Conservation (phyloP, 1,140 invertebrate species). For the Andrena cerasifolii region DNA sequence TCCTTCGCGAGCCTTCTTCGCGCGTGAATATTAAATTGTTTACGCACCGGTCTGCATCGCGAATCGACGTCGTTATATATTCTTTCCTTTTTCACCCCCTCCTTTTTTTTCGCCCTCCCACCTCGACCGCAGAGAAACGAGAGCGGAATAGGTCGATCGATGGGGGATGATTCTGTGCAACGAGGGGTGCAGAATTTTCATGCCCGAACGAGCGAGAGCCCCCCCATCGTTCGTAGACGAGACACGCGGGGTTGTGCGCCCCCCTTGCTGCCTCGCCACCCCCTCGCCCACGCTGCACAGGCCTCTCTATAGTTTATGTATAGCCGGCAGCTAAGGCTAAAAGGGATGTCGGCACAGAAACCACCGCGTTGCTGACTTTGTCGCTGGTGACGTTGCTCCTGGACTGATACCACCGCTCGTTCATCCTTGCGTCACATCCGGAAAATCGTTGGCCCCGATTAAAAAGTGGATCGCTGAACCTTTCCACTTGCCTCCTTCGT, state of each 20-base stretch:
- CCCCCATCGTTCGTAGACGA: conserved; percentile 54
- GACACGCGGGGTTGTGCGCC: conserved; percentile 61
- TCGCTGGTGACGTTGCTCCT: conserved; percentile 13
- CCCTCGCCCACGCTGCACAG: background rate
- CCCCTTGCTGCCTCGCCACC: conserved; percentile 48
- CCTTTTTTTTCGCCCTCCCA: background rate
- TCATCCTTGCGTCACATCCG: conserved; percentile 50
- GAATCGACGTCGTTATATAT: conserved; percentile 22
- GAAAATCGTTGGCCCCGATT: conserved; percentile 44
- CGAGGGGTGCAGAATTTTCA: conserved; percentile 72
- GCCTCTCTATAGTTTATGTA: conserved; percentile 60
- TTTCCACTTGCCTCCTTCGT: background rate
- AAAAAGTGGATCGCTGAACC: conserved; percentile 45
- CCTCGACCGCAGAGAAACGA: conserved; percentile 34
- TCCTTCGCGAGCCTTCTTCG: background rate
- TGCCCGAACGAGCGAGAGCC: conserved; percentile 64
- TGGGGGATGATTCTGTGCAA: conserved; percentile 68
- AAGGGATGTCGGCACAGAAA: conserved; percentile 51
- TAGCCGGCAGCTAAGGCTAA: conserved; percentile 66
- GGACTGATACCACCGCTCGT: conserved; percentile 32
- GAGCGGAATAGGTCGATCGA: conserved; percentile 63
- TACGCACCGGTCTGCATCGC: conserved; percentile 15
- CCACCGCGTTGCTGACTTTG: conserved; percentile 35
- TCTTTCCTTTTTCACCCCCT: background rate
- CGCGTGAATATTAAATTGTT: conserved; percentile 48